Base-by-base conservation (phyloP, 2,113 vertebrate genomes). In the Daubentonia madagascariensis region DNA sequence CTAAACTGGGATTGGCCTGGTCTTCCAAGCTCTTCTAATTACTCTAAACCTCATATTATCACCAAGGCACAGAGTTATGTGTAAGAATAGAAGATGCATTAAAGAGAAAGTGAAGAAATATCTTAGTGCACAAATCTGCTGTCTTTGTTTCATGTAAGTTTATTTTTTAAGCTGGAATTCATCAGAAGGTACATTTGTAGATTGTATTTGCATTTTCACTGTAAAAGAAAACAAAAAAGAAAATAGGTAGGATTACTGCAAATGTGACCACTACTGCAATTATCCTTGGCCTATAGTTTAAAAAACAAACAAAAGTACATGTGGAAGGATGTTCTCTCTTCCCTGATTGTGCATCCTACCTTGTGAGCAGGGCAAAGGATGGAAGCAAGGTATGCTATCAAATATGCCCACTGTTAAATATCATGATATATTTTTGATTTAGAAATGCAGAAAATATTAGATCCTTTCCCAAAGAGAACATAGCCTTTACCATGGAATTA, bases 361-460 rank as follows among this genome's bases (percentile, higher is more conserved):
- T 80, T n/a, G 45, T 14, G 20, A 50, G 8, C 10, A 30, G 16
- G 3, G 45, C 10, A 35, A 25, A 59, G 1, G 1, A 1, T 1
- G 5, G 59, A 12, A 8, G 11, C 14, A 5, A 0, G 9, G 32
- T 85, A 57, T 25, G 8, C 78, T 20, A 6, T 23, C 35, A 50
- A 32, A 70, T 0, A 40, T 45, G 73, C 18, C 63, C 35, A 16
- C 8, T 35, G 45, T 48, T 68, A 87, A 52, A 52, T 40, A 48
- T 67, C 48, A 57, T 43, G 30, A 68, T 83, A 80, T 70, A 80
- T 6, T 12, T 85, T 30, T 76, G 50, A 90, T 72, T 9, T 18
- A 79, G 94, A 95, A 97, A 97, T 97, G 89, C 4, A 28, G 93
- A 97, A 98, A 98, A 97, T 94, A 95, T 8, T 73, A 95, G 93